These are phyloP conservation scores for Desoria tigrina DNA, from an alignment of 2,888 invertebrate genomes.

Conservation along the genomic window DNA sequence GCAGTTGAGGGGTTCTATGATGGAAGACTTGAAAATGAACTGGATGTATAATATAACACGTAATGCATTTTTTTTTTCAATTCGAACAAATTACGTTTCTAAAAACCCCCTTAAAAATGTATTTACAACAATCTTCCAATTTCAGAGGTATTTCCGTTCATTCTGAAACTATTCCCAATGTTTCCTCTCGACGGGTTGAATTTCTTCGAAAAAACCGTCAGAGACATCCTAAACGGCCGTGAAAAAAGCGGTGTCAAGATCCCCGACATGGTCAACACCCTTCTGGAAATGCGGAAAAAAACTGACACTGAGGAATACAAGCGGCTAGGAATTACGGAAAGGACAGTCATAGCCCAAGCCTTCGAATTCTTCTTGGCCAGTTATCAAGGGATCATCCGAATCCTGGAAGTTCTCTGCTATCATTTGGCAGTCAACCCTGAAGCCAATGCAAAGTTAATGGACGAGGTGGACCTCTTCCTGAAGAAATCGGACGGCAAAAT, in stretches of 20 bases:
- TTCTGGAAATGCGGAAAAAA: slow-evolving; percentile 25
- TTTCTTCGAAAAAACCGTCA: neutral
- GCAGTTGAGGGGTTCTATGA: slow-evolving; percentile 8
- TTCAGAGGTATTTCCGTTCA: slow-evolving; percentile 31
- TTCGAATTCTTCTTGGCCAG: slow-evolving; percentile 30
- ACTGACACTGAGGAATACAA: slow-evolving; percentile 28
- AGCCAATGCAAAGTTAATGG: slow-evolving; percentile 8
- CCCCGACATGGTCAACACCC: slow-evolving; percentile 5
- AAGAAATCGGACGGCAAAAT: slow-evolving; percentile 29
- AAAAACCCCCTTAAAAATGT: neutral
- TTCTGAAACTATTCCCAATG: slow-evolving; percentile 12
- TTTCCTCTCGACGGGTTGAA: neutral
- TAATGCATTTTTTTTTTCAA: slow-evolving; percentile 13
- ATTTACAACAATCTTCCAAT: no score
- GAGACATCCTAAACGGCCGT: neutral
- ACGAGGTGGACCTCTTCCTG: slow-evolving; percentile 31
- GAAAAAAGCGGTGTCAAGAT: neutral
- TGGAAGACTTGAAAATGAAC: neutral
- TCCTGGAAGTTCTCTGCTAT: slow-evolving; percentile 28
- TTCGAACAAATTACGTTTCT: neutral
- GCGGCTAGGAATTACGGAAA: slow-evolving; percentile 27
- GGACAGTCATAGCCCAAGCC: slow-evolving; percentile 30
- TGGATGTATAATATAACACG: slow-evolving; percentile 25
- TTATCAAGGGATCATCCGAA: neutral
- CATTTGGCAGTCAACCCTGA: slow-evolving; percentile 27